Evolutionary conservation across 2,888 invertebrate genomes (phyloP).

Genomic region (Eristalis tenax): DNA sequence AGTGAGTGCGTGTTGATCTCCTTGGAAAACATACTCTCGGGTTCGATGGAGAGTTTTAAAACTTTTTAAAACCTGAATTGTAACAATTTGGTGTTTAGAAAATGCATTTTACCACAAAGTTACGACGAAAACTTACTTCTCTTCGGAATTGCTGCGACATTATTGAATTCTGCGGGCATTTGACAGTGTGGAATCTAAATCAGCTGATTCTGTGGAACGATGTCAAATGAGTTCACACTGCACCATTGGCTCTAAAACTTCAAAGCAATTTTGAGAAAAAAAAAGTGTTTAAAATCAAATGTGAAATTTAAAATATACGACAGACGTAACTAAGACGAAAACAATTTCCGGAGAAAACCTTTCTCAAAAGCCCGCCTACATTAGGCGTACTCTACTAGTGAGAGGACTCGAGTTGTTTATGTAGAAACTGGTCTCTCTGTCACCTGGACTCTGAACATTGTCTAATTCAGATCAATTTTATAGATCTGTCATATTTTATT

Average conservation of each 20-base stretch:
- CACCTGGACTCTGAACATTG: too few species aligned
- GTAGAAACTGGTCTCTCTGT: too few species aligned
- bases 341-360: too few species aligned
- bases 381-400: too few species aligned
- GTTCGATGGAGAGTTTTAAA: conserved; percentile 89
- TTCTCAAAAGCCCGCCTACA: too few species aligned
- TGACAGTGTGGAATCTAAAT: conserved; percentile 5
- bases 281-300: too few species aligned
- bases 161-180: background rate
- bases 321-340: too few species aligned
- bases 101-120: background rate
- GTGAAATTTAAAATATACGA: too few species aligned
- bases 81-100: background rate
- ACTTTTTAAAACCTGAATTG: conserved; percentile 83
- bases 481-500: too few species aligned
- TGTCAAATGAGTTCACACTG: background rate
- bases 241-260: conserved; percentile 21
- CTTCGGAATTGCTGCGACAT: conserved; percentile 60
- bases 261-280: background rate
- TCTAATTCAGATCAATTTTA: too few species aligned
- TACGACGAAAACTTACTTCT: conserved; percentile 33
- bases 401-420: too few species aligned
- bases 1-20: conserved; percentile 84
- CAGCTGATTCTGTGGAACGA: conserved; percentile 40
- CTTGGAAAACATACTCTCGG: conserved; percentile 85